These are phyloP conservation scores for Drosophila antonietae DNA, from an alignment of 2,888 invertebrate species.

Conservation along the genomic window DNA sequence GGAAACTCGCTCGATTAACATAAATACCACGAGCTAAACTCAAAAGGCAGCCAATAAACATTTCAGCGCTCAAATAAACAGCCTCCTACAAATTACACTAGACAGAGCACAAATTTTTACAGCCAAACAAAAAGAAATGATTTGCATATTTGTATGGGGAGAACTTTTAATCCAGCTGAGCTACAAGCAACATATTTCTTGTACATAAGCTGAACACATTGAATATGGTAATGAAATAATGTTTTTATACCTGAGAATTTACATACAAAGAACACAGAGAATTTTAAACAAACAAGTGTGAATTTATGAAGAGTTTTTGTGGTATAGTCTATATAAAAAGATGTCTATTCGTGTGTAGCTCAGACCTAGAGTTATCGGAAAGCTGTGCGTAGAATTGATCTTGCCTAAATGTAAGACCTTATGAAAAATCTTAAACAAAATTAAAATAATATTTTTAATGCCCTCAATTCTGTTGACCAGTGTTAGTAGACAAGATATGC, in stretches of 20 bases:
- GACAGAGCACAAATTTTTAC: slow-evolving; percentile 14
- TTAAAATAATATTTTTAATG: no score
- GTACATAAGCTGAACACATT: background rate
- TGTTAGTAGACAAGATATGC: slow-evolving; percentile 25
- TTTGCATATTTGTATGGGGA: slow-evolving; percentile 1
- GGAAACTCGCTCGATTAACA: slow-evolving; percentile 68
- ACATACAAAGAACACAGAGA: background rate
- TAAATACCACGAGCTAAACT: slow-evolving; percentile 59
- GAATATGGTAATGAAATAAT: slow-evolving; percentile 1
- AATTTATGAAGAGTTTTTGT: background rate
- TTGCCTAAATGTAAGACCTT: no score
- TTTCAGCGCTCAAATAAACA: slow-evolving; percentile 66
- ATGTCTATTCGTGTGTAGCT: background rate
- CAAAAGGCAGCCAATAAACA: slow-evolving; percentile 71
- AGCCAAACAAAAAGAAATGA: background rate
- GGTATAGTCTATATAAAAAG: background rate
- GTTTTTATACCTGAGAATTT: background rate
- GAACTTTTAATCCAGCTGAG: background rate
- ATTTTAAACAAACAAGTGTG: background rate
- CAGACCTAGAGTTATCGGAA: background rate
- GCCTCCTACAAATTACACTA: slow-evolving; percentile 55
- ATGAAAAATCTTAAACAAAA: no score
- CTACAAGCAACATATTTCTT: background rate
- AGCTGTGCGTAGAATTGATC: no score
- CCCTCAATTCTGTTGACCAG: background rate